Conservation (phyloP, 1,140 invertebrate species). For the Cecropterus lyciades region DNA sequence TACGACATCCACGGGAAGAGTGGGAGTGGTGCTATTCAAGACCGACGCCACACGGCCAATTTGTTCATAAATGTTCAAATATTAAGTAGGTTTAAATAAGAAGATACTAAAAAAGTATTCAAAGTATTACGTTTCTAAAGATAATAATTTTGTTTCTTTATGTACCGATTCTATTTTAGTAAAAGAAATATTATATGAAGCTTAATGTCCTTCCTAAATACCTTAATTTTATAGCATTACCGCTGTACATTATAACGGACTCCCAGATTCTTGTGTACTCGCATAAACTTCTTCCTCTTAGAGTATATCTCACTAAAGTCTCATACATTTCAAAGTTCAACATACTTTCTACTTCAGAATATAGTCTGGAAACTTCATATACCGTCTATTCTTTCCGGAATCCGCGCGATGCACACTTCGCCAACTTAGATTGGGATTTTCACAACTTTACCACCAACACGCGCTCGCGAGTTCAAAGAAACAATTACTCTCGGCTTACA, state of each 20-base stretch:
- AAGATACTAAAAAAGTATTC: no score
- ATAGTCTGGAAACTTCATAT: constrained; percentile 24
- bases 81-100: no score
- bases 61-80: no score
- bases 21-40: no score
- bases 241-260: neutral
- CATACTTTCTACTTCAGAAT: constrained; percentile 16
- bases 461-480: constrained; percentile 9
- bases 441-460: constrained; percentile 15
- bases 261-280: neutral
- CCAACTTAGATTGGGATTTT: constrained; percentile 29
- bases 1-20: no score
- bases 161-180: no score
- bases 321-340: constrained; percentile 11
- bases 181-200: no score
- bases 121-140: no score
- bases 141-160: no score
- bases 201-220: no score
- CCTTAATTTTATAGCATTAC: no score
- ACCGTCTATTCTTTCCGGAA: constrained; percentile 16
- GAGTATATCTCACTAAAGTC: constrained; percentile 11
- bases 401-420: constrained; percentile 14
- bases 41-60: no score
- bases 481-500: constrained; percentile 17
- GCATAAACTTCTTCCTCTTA: constrained; percentile 9